Evolutionary conservation across 2,113 vertebrate species (phyloP), one percentile per base, ranked within the genome.

Genomic region (Ammodytes dubius): DNA sequence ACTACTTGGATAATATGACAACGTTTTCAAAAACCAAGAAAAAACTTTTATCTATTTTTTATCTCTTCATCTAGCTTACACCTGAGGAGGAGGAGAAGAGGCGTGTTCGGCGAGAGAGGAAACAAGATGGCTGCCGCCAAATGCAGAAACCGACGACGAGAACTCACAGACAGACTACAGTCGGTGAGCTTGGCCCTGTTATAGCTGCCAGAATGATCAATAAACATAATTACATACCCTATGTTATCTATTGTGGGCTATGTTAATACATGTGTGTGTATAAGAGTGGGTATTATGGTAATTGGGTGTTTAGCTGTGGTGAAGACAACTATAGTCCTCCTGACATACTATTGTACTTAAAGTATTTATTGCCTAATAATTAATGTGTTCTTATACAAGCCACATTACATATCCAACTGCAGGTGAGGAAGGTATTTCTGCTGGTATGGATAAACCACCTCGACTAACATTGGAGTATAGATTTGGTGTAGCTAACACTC

Each of bases 61-160:
- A 27, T 12, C 6, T 7, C 6, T 13, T 57, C 5, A 4, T 61
- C 12, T 85, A 99, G 98, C 91, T 99, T 19, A 97, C 97, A 0
- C 97, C 97, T 0, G 98, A 99, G 74, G 98, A 99, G 79, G 98
- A 98, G 77, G 98, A 99, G 90, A 99, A 98, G 81, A 93, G 98
- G 1, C 93, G 97, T 1, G 96, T 99, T 40, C 95, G 98, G 0
- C 76, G 98, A 6, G 98, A 99, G 80, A 89, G 98, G 98, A 70
- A 99, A 99, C 93, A 99, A 99, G 64, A 65, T 97, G 87, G 98
- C 98, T 0, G 98, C 98, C 0, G 98, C 98, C 54, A 99, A 99
- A 77, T 99, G 98, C 63, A 95, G 98, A 47, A 98, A 99, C 91
- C 95, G 98, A 10, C 91, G 98, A 77, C 94, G 98, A 78, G 98